A percentile compares a stretch with the other conserved stretches of the same genome.
phyloP scores from a whole-genome alignment of 2,888 invertebrate genomes.

The Andrena haemorrhoa region DNA sequence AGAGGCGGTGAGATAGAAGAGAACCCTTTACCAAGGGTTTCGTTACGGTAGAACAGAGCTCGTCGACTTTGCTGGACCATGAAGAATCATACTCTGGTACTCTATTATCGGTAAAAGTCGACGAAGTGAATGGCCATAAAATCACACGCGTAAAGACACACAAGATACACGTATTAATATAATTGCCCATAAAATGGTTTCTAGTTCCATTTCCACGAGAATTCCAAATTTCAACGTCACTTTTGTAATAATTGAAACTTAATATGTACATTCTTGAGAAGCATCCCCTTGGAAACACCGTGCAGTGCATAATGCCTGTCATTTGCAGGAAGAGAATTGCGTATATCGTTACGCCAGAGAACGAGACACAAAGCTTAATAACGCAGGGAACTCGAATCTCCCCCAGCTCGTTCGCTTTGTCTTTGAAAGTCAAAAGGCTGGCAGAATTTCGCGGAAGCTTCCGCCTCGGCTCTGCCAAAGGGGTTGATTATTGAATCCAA shows the following conservation, averaged over 20 bases:
- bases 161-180: background rate
- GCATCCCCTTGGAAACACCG: background rate
- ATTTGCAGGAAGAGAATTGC: conserved; percentile 9
- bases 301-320: background rate
- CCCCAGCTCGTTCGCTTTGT: conserved; percentile 71
- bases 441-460: conserved; percentile 69
- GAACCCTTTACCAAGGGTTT: conserved; percentile 67
- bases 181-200: too few species aligned
- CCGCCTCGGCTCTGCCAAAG: conserved; percentile 70
- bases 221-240: too few species aligned
- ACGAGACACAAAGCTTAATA: conserved; percentile 25
- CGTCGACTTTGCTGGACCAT: conserved; percentile 25
- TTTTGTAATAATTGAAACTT: background rate
- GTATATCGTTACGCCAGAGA: background rate
- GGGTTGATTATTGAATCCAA: conserved; percentile 75
- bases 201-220: too few species aligned
- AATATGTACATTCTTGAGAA: background rate
- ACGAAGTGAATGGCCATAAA: background rate
- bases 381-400: conserved; percentile 17
- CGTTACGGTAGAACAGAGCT: conserved; percentile 43
- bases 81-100: conserved; percentile 21
- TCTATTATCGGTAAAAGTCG: background rate
- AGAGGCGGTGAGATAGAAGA: conserved; percentile 65
- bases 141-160: background rate
- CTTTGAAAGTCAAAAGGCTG: conserved; percentile 79